Evolutionary conservation across 2,113 vertebrate genomes (phyloP).

Genomic region (Seriola dumerili): DNA sequence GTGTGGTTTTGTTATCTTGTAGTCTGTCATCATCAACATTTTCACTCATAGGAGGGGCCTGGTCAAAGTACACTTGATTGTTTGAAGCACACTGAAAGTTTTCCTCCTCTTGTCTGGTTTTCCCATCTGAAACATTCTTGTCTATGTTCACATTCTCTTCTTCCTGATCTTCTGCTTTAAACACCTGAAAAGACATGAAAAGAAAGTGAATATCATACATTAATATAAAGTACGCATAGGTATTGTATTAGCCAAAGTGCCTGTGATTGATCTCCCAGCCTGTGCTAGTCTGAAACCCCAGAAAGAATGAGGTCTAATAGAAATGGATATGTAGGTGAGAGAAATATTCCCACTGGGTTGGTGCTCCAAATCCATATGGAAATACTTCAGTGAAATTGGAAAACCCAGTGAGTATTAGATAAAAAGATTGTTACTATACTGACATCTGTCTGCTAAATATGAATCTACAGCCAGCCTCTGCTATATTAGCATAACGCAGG

Average conservation of each 20-base stretch:
- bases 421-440: neutral
- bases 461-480: neutral
- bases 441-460: neutral
- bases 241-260: neutral
- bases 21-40: neutral
- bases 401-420: neutral
- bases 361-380: neutral
- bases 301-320: neutral
- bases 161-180: slow-evolving; percentile 16
- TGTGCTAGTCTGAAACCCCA: neutral
- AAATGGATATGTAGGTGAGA: neutral
- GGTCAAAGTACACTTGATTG: neutral
- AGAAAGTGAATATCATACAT: neutral
- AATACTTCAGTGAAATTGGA: neutral
- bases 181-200: slow-evolving; percentile 46
- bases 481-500: neutral
- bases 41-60: neutral
- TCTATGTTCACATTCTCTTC: neutral
- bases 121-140: neutral
- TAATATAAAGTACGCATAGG: neutral
- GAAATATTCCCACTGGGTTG: neutral
- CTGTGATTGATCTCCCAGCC: neutral
- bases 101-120: slow-evolving; percentile 19
- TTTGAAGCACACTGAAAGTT: neutral
- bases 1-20: neutral